Evolutionary conservation across 2,113 vertebrate genomes (phyloP).

Genomic region (Terrapene triunguis): DNA sequence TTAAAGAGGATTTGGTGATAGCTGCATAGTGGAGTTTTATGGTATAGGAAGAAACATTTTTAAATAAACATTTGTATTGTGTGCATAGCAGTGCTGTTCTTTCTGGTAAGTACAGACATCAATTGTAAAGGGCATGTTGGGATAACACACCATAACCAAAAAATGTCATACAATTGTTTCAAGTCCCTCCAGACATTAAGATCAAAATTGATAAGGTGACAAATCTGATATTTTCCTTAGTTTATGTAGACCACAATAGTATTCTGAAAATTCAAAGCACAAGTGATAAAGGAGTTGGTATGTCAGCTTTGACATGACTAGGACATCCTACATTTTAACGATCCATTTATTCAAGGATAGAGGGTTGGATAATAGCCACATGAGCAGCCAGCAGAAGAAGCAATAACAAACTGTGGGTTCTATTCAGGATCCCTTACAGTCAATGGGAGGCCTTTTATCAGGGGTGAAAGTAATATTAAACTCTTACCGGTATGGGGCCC

Average conservation of each 20-base stretch:
- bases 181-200: background rate
- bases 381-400: background rate
- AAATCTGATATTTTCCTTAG: slow-evolving; percentile 10
- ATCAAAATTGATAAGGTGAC: slow-evolving; percentile 37
- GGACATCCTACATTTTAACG: slow-evolving; percentile 6
- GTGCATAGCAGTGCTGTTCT: rapidly evolving
- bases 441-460: background rate
- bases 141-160: background rate
- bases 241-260: slow-evolving; percentile 7
- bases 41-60: background rate
- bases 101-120: background rate
- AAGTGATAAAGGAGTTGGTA: slow-evolving; percentile 2
- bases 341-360: background rate
- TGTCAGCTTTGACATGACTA: background rate
- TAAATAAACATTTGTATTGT: rapidly evolving
- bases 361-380: background rate
- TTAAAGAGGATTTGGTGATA: background rate
- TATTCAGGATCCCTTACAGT: background rate
- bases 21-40: background rate
- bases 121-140: slow-evolving; percentile 8
- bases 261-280: slow-evolving; percentile 7
- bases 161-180: background rate
- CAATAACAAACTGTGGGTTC: background rate
- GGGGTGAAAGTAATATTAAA: no score
- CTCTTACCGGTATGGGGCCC: no score